phyloP scores from a whole-genome alignment of 2,113 vertebrate species.

The Amblyornis subalaris region DNA sequence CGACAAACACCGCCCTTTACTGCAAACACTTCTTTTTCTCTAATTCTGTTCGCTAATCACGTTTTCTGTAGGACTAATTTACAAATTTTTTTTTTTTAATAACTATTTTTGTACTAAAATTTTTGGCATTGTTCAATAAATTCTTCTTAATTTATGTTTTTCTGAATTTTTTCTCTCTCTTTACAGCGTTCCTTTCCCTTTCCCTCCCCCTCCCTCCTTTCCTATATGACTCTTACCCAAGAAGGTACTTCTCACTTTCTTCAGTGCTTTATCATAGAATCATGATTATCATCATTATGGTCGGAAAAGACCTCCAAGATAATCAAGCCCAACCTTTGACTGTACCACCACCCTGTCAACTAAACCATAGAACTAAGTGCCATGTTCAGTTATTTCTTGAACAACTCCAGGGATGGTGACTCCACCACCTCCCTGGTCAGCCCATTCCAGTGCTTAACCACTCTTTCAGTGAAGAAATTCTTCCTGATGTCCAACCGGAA shows the following conservation, averaged over 20 bases:
- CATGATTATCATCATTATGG: background rate
- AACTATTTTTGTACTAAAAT: background rate
- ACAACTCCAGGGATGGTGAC: too few species aligned
- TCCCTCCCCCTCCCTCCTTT: background rate
- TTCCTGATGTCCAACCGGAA: background rate
- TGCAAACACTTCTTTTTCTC: background rate
- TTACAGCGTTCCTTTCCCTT: background rate
- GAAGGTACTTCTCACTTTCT: background rate
- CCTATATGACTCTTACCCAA: background rate
- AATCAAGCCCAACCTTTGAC: background rate
- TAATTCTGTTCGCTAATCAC: background rate
- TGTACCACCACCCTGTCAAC: too few species aligned
- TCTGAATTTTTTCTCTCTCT: background rate
- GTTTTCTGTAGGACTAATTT: background rate
- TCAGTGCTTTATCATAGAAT: background rate
- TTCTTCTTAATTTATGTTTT: background rate
- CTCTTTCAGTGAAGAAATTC: background rate
- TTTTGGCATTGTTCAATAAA: background rate
- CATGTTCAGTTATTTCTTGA: background rate
- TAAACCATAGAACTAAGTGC: background rate
- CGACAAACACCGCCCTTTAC: background rate
- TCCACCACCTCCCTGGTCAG: background rate
- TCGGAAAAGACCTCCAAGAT: background rate
- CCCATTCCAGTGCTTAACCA: background rate
- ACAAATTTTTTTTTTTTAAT: background rate